Evolutionary conservation across 2,113 vertebrate species (phyloP).

Genomic region (Ptyas mucosa): DNA sequence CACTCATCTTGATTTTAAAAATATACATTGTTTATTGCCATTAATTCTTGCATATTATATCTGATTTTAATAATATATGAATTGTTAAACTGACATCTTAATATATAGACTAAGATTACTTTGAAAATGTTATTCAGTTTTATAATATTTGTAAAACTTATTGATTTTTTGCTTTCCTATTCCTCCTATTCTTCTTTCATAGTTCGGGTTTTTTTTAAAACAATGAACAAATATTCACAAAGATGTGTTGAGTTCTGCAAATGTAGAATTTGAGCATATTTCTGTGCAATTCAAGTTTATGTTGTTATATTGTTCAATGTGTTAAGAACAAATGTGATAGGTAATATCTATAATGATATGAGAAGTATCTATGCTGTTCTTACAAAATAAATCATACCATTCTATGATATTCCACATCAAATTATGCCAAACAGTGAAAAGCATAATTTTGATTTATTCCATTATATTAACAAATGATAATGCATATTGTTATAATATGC

Average conservation of each 20-base stretch:
- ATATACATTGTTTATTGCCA: no score
- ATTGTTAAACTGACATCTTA: no score
- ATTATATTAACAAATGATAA: neutral
- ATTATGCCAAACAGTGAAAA: neutral
- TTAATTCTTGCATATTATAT: no score
- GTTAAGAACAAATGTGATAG: neutral
- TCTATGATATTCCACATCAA: neutral
- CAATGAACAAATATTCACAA: neutral
- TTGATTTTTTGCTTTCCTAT: no score
- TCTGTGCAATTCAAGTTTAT: neutral
- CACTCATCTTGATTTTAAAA: no score
- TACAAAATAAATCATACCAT: neutral
- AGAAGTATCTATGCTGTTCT: neutral
- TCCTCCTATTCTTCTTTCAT: neutral
- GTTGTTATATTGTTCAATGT: neutral
- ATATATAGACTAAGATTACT: no score
- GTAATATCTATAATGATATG: neutral
- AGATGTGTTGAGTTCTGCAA: neutral
- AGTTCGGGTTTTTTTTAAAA: neutral
- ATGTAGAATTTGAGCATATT: neutral
- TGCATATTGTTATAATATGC: neutral
- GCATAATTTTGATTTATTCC: neutral
- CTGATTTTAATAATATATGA: no score
- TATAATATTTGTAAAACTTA: no score
- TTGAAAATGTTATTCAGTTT: no score